These are phyloP conservation scores for Euleptes europaea DNA, from an alignment of 2,113 vertebrate species.

Conservation along the genomic window DNA sequence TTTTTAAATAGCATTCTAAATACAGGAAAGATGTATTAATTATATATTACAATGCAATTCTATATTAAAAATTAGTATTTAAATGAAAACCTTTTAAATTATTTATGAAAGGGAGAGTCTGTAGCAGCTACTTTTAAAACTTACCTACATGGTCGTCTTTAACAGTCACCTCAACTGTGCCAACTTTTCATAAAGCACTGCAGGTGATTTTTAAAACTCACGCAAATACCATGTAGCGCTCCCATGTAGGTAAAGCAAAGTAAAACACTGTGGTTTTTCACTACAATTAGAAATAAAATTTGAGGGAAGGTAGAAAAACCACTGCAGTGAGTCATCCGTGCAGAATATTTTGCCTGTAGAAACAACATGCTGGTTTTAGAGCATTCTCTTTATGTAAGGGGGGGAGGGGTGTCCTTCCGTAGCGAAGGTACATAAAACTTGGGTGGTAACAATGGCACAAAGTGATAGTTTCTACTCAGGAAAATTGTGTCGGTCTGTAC, in stretches of 20 bases:
- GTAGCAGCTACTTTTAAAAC: constrained; percentile 54
- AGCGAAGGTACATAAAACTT: constrained; percentile 25
- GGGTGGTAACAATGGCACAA: constrained; percentile 54
- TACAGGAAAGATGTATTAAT: constrained; percentile 38
- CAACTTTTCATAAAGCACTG: constrained; percentile 18
- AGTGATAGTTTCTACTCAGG: constrained; percentile 72
- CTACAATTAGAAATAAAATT: background rate
- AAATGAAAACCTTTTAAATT: constrained; percentile 49
- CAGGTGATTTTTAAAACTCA: background rate
- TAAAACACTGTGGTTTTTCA: constrained; percentile 29
- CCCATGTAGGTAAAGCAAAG: constrained; percentile 16
- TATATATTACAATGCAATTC: constrained; percentile 59
- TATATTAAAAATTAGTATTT: constrained; percentile 66
- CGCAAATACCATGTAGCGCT: constrained; percentile 25
- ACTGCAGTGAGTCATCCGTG: background rate
- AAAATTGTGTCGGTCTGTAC: constrained; percentile 66
- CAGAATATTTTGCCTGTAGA: constrained; percentile 51
- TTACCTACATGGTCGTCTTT: background rate
- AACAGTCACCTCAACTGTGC: constrained; percentile 33
- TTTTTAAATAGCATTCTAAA: constrained; percentile 57
- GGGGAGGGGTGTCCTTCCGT: constrained; percentile 19
- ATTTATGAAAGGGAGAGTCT: constrained; percentile 60
- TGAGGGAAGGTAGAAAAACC: background rate
- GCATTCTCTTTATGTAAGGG: constrained; percentile 10
- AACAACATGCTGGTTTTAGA: background rate